phyloP scores from a whole-genome alignment of 2,797 vertebrate genomes.

The Poeciliopsis gracilis region DNA sequence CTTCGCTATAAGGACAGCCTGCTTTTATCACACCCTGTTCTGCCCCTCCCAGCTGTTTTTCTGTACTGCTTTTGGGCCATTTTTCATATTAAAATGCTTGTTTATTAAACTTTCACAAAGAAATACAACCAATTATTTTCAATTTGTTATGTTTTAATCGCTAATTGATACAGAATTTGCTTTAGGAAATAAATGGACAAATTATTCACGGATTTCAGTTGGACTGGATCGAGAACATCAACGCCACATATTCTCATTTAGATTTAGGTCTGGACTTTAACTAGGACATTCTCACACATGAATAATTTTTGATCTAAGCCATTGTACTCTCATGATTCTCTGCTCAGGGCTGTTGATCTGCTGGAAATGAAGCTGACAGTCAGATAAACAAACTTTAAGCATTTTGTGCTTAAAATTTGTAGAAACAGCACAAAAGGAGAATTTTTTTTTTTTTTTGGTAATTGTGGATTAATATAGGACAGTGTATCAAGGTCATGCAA shows the following conservation, averaged over 20 bases:
- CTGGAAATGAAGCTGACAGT: neutral
- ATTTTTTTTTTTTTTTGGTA: no score
- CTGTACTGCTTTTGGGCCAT: neutral
- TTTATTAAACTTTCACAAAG: neutral
- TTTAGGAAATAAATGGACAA: neutral
- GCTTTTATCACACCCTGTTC: constrained; percentile 29
- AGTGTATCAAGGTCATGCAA: no score
- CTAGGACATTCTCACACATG: neutral
- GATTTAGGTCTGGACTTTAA: neutral
- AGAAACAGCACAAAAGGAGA: no score
- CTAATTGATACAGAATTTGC: neutral
- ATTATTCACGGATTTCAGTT: neutral
- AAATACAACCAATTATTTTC: neutral
- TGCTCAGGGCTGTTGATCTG: neutral
- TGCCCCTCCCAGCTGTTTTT: neutral
- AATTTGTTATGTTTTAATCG: neutral
- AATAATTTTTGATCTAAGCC: neutral
- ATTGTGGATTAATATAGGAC: neutral
- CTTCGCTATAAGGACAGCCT: constrained; percentile 25
- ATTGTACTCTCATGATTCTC: neutral
- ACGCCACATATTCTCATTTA: neutral
- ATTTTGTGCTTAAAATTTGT: neutral
- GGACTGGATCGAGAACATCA: neutral
- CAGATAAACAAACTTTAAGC: neutral
- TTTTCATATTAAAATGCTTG: neutral